Conservation (phyloP, 2,888 invertebrate species). For the Drosophila nr. perissopoda region DNA sequence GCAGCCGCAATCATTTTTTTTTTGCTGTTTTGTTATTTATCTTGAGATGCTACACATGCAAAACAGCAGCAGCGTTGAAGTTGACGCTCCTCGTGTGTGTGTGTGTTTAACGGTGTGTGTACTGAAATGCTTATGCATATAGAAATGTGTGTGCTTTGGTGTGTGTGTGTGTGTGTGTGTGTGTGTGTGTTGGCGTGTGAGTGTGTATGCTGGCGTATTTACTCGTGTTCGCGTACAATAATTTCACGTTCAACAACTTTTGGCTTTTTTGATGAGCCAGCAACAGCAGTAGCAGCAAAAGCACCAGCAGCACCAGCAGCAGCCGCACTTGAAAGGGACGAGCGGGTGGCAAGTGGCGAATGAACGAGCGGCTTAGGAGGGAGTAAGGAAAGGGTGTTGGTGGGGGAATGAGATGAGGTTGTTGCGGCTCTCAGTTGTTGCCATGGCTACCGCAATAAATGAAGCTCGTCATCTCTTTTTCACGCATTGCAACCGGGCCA, state of each 20-base stretch:
- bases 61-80: slow-evolving; percentile 56
- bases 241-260: slow-evolving; percentile 79
- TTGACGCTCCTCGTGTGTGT: slow-evolving; percentile 48
- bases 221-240: slow-evolving; percentile 79
- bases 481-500: slow-evolving; percentile 55
- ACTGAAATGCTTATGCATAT: slow-evolving; percentile 53
- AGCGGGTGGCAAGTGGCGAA: slow-evolving; percentile 33
- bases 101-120: slow-evolving; percentile 33
- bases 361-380: slow-evolving; percentile 7
- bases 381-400: neutral
- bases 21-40: slow-evolving; percentile 62
- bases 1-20: slow-evolving; percentile 7
- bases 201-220: slow-evolving; percentile 63
- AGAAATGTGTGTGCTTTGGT: neutral
- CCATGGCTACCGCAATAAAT: slow-evolving; percentile 70
- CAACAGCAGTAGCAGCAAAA: slow-evolving; percentile 38
- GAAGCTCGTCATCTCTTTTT: slow-evolving; percentile 65
- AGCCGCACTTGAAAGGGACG: slow-evolving; percentile 61
- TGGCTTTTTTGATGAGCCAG: slow-evolving; percentile 79
- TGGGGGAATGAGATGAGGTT: neutral
- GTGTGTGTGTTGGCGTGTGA: slow-evolving; percentile 19
- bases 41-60: slow-evolving; percentile 72
- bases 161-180: slow-evolving; percentile 24
- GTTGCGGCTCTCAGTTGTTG: slow-evolving; percentile 51
- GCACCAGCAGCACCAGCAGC: slow-evolving; percentile 19